Evolutionary conservation across 2,113 vertebrate genomes (phyloP), one percentile per base, ranked within the genome.

Genomic region (Corythornis vintsioides): DNA sequence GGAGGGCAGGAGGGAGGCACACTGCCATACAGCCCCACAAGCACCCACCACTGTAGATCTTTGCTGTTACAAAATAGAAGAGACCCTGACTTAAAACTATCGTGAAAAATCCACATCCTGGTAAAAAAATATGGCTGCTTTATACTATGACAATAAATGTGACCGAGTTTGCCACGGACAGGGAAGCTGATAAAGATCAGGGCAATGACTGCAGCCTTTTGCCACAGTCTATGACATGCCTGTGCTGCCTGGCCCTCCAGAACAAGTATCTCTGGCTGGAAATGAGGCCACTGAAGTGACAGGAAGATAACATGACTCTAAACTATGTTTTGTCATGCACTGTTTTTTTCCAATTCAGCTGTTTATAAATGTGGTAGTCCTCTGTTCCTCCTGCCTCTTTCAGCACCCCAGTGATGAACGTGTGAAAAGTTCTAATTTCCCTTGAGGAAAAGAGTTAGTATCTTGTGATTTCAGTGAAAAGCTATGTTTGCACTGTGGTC

Each of bases 401-500:
- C 92, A 83, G 75, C 85, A 89, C 59, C 82, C 91, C 82, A 77
- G 64, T 66, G 67, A 91, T 80, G 82, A 73, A 92, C 56, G 95
- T 92, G 95, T 79, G 93, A 96, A 95, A 96, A 96, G 88, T 88
- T 95, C 82, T 94, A 75, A 96, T 95, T 95, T 95, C 93, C 93
- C 93, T 83, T n/a, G 94, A 92, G 93, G 83, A 80, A 83, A 89
- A 86, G 67, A 89, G 75, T 65, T 70, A 70, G 52, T 92, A 77
- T 86, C 92, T 88, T 86, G 88, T 83, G 91, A 91, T 89, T 94
- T 86, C 87, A 89, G 81, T 88, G 69, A 75, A 94, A 87, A 94
- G 65, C 20, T 80, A 21, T 83, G 79, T 87, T 91, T 6, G 0
- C 87, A 77, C 35, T 43, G n/a, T 52, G 78, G 91, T 91, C 94